Evolutionary conservation across 2,113 vertebrate genomes (phyloP).

Genomic region (Oryzias woworae): DNA sequence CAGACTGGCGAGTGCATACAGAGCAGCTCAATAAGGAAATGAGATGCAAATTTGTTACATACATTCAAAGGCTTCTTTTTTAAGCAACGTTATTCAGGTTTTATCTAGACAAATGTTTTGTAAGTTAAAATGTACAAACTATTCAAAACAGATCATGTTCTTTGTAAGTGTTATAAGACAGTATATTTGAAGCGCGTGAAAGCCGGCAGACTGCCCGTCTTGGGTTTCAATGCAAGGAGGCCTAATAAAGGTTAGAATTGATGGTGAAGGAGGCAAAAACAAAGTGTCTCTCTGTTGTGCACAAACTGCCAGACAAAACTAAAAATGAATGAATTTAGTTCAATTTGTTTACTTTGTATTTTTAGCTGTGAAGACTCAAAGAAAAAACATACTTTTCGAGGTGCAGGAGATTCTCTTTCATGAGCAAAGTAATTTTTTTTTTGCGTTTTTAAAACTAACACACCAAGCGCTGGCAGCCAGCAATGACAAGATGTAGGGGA

Average conservation of each 20-base stretch:
- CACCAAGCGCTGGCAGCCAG: slow-evolving; percentile 71
- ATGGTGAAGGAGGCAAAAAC: slow-evolving; percentile 73
- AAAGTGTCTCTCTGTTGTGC: slow-evolving; percentile 62
- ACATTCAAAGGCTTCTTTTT: slow-evolving; percentile 51
- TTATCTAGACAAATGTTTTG: slow-evolving; percentile 54
- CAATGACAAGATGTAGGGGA: slow-evolving; percentile 60
- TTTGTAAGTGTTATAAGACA: slow-evolving; percentile 52
- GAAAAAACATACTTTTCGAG: slow-evolving; percentile 60
- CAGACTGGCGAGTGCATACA: slow-evolving; percentile 11
- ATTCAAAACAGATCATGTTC: slow-evolving; percentile 62
- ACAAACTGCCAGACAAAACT: slow-evolving; percentile 70
- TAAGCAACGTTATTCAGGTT: slow-evolving; percentile 60
- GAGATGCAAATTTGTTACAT: slow-evolving; percentile 66
- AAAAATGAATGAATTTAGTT: slow-evolving; percentile 82
- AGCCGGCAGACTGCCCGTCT: slow-evolving; percentile 73
- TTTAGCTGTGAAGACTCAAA: slow-evolving; percentile 71
- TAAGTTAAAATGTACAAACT: slow-evolving; percentile 64
- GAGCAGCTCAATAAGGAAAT: slow-evolving; percentile 60
- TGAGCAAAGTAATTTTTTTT: slow-evolving; percentile 57
- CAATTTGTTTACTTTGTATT: slow-evolving; percentile 80
- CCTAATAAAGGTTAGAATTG: slow-evolving; percentile 75
- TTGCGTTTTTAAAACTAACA: slow-evolving; percentile 70
- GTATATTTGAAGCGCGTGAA: slow-evolving; percentile 75
- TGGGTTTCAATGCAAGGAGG: slow-evolving; percentile 64
- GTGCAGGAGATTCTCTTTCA: slow-evolving; percentile 70